phyloP scores from a whole-genome alignment of 2,888 invertebrate genomes.

The Deilephila porcellus region DNA sequence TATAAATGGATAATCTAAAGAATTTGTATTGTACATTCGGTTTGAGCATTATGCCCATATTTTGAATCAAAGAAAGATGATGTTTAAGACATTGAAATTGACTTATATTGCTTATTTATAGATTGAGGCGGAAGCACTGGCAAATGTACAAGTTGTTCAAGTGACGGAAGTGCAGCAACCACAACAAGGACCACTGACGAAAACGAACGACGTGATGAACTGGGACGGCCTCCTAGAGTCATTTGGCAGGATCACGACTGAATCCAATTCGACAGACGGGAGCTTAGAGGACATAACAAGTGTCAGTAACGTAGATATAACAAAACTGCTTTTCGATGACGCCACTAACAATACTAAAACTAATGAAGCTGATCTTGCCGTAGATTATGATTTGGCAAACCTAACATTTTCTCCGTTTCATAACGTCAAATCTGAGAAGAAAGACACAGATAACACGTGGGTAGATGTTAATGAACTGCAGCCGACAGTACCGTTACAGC shows the following conservation, averaged over 20 bases:
- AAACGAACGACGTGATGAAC: constrained; percentile 63
- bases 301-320: constrained; percentile 70
- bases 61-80: background rate
- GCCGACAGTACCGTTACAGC: constrained; percentile 47
- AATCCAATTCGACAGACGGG: constrained; percentile 74
- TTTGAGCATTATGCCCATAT: no score
- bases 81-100: background rate
- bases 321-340: constrained; percentile 72
- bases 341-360: constrained; percentile 61
- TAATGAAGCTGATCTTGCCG: constrained; percentile 53
- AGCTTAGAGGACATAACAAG: constrained; percentile 71
- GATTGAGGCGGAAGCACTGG: constrained; percentile 57
- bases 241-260: constrained; percentile 76
- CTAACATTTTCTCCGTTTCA: constrained; percentile 63
- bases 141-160: constrained; percentile 40
- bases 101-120: constrained; percentile 43
- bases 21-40: no score
- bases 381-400: constrained; percentile 71
- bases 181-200: constrained; percentile 45
- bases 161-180: constrained; percentile 44
- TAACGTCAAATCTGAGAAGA: constrained; percentile 61
- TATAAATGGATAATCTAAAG: no score
- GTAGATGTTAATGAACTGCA: constrained; percentile 61
- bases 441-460: constrained; percentile 57
- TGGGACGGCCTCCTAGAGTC: constrained; percentile 80